These are phyloP conservation scores for Heterocephalus glaber DNA, from an alignment of 2,113 vertebrate genomes.

Conservation along the genomic window DNA sequence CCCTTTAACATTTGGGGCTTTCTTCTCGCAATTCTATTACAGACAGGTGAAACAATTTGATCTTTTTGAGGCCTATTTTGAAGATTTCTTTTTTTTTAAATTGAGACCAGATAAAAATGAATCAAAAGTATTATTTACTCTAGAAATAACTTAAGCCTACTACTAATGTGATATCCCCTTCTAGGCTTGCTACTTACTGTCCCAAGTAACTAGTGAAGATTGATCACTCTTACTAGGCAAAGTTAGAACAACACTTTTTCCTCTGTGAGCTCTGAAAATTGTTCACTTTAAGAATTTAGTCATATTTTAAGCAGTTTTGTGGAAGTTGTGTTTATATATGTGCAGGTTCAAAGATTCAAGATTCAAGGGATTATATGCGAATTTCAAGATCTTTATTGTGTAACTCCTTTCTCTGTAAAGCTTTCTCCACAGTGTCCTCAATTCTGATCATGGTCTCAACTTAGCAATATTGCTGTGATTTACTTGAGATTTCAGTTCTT, in stretches of 20 bases:
- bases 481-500: not conserved
- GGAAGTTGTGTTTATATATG: not conserved
- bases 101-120: not conserved
- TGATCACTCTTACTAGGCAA: not conserved
- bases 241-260: not conserved
- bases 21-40: not conserved
- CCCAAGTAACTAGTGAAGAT: not conserved
- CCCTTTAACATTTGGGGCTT: not conserved
- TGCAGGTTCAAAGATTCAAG: not conserved
- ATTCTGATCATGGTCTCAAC: not conserved
- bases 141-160: not conserved
- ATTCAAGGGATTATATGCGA: not conserved
- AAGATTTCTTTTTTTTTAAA: not conserved
- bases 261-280: not conserved
- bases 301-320: not conserved
- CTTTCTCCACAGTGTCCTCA: not conserved
- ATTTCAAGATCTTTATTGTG: not conserved
- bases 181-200: not conserved
- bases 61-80: not conserved
- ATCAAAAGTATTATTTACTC: not conserved
- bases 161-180: not conserved
- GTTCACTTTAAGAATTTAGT: not conserved
- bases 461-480: not conserved
- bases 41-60: not conserved
- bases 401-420: not conserved